Conservation (phyloP, 2,113 vertebrate species). For the Scytalopus superciliaris region DNA sequence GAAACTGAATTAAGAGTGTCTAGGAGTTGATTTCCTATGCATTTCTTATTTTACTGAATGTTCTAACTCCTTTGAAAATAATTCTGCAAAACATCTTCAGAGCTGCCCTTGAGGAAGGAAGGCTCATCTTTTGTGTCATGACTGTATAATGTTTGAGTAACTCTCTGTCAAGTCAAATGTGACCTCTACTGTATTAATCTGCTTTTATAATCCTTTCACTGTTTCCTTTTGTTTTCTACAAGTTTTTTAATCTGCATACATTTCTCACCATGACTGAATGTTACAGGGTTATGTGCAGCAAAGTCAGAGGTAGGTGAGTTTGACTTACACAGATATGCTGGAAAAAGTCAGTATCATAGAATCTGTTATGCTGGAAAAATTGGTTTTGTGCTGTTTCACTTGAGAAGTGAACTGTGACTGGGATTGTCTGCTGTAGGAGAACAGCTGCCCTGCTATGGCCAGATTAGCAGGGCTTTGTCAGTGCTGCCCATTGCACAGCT, state of each 20-base stretch:
- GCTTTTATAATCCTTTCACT: neutral
- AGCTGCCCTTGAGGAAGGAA: neutral
- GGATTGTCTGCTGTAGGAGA: neutral
- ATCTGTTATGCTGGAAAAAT: neutral
- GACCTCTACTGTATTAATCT: neutral
- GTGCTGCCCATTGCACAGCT: fast-evolving
- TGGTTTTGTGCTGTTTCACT: neutral
- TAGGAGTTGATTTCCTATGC: neutral
- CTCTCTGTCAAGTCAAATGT: neutral
- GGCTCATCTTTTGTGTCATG: neutral
- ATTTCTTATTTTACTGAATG: neutral
- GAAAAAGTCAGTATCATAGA: neutral
- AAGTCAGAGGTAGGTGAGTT: neutral
- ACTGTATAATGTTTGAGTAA: fast-evolving
- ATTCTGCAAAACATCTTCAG: neutral
- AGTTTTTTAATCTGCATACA: neutral
- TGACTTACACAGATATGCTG: neutral
- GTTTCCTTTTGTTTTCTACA: neutral
- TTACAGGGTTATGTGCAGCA: neutral
- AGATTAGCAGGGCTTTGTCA: neutral
- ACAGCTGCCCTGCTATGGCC: neutral
- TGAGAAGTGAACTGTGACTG: neutral
- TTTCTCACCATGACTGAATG: neutral
- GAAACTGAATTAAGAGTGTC: neutral
- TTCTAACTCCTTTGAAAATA: neutral